A percentile compares a stretch with the other conserved stretches of the same genome.
Conservation (phyloP, 1,140 invertebrate genomes). For the Aphis gossypii region DNA sequence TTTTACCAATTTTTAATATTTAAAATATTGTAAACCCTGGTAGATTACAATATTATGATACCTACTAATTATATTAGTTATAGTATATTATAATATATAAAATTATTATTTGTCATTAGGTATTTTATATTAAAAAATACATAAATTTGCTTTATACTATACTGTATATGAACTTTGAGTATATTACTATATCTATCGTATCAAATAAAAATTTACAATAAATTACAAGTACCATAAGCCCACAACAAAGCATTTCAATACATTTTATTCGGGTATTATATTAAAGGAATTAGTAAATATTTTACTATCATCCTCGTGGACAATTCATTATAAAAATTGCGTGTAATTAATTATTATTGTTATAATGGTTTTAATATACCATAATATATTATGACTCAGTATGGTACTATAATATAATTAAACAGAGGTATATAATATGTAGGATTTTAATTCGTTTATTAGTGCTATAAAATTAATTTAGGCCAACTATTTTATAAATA, state of each 20-base stretch:
- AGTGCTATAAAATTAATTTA: not conserved
- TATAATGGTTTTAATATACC: not conserved
- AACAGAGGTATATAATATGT: not conserved
- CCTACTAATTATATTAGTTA: no score
- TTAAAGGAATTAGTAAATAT: not conserved
- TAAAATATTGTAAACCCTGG: no score
- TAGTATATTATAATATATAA: no score
- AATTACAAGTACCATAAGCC: not conserved
- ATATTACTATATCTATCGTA: not conserved
- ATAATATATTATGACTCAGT: not conserved
- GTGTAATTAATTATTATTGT: not conserved
- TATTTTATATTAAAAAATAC: no score
- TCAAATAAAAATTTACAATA: not conserved
- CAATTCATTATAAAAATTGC: not conserved
- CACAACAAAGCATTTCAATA: not conserved
- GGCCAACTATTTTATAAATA: not conserved
- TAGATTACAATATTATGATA: no score
- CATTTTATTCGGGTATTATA: not conserved
- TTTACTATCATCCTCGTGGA: not conserved
- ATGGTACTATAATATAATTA: not conserved
- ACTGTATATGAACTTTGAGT: no score
- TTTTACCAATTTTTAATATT: no score
- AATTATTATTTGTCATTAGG: no score
- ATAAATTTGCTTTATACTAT: not conserved
- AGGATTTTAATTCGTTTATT: not conserved